Conservation (phyloP, 2,797 vertebrate genomes). For the Chaunax sp. region DNA sequence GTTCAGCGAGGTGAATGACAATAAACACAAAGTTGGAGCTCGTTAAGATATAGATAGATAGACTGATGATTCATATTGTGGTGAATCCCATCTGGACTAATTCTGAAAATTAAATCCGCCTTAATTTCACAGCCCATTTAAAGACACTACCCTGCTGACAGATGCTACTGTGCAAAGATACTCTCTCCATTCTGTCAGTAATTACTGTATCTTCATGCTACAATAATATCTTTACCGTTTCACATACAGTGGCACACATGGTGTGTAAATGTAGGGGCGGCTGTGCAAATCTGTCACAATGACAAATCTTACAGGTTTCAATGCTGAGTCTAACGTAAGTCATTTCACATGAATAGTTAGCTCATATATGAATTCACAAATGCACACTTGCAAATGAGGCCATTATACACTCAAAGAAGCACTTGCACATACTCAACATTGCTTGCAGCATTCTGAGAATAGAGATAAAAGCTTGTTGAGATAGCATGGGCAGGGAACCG, state of each 20-base stretch:
- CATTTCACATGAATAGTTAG: neutral
- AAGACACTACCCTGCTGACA: constrained; percentile 13
- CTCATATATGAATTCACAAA: neutral
- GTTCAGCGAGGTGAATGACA: neutral
- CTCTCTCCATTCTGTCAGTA: neutral
- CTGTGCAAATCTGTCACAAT: neutral
- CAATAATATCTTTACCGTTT: neutral
- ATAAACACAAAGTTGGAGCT: constrained; percentile 7
- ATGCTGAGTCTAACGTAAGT: neutral
- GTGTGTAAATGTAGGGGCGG: neutral
- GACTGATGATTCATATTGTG: constrained; percentile 1
- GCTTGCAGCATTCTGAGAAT: neutral
- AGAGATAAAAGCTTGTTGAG: constrained; percentile 20
- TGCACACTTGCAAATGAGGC: neutral
- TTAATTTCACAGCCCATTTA: constrained; percentile 28
- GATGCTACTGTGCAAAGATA: constrained; percentile 10
- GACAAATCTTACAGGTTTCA: neutral
- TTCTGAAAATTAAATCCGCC: constrained; percentile 16
- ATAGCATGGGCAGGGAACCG: constrained; percentile 4
- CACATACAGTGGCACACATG: neutral
- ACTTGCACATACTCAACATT: neutral
- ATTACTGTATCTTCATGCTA: constrained; percentile 10
- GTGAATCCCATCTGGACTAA: constrained; percentile 14
- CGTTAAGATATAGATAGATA: constrained; percentile 2
- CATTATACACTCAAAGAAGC: neutral